Evolutionary conservation across 2,797 vertebrate genomes (phyloP).

Genomic region (Enteromius argenteus): DNA sequence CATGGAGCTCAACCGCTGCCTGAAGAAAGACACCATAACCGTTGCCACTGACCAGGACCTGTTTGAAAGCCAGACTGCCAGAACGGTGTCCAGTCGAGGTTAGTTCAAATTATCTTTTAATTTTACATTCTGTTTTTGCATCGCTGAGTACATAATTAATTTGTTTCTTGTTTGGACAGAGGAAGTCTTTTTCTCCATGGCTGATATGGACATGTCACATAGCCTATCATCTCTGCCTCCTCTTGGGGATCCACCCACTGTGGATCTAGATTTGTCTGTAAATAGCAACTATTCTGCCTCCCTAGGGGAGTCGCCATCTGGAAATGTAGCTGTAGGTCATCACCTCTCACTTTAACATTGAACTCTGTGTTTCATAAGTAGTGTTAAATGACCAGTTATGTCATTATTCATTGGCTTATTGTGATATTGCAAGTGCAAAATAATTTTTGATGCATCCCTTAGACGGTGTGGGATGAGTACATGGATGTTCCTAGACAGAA

Average conservation of each 20-base stretch:
- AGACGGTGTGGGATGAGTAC: slow-evolving; percentile 92
- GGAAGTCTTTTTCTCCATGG: slow-evolving; percentile 99
- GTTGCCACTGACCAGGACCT: slow-evolving; percentile 87
- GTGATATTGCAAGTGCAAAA: neutral
- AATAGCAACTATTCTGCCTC: slow-evolving; percentile 93
- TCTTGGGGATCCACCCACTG: slow-evolving; percentile 93
- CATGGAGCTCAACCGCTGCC: slow-evolving; percentile 94
- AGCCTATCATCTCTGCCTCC: slow-evolving; percentile 96
- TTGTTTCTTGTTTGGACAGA: slow-evolving; percentile 73
- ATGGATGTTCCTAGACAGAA: slow-evolving; percentile 86
- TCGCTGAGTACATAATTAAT: neutral
- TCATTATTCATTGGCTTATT: neutral
- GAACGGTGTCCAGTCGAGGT: slow-evolving; percentile 95
- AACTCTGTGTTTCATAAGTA: neutral
- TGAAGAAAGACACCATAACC: slow-evolving; percentile 88
- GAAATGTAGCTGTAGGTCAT: slow-evolving; percentile 82
- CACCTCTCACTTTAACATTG: neutral
- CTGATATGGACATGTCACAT: slow-evolving; percentile 99
- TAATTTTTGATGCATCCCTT: slow-evolving; percentile 53
- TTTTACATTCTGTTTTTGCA: neutral
- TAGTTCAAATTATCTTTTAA: slow-evolving; percentile 55
- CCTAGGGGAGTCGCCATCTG: slow-evolving; percentile 90
- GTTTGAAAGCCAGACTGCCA: slow-evolving; percentile 90
- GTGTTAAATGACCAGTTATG: neutral
- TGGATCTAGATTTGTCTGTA: slow-evolving; percentile 94